A percentile compares a stretch with the other conserved stretches of the same genome.
These are phyloP conservation scores for Gorsachius goisagi DNA, from an alignment of 2,113 vertebrate genomes.

Conservation along the genomic window DNA sequence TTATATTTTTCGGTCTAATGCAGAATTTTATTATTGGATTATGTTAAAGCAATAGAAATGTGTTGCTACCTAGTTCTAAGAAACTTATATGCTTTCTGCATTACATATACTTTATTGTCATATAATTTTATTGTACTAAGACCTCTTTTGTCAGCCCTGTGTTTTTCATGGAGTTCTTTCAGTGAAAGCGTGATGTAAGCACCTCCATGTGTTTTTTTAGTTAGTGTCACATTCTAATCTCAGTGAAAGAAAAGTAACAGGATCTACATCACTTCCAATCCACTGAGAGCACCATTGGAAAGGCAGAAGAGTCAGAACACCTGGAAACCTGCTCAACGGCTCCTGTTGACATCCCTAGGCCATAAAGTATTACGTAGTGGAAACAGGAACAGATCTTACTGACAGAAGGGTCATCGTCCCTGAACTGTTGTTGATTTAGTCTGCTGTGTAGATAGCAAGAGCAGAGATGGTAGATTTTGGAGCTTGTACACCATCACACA, in stretches of 20 bases:
- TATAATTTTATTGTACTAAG: neutral
- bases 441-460: neutral
- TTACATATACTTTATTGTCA: neutral
- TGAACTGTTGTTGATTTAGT: neutral
- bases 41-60: neutral
- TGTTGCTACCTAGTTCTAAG: neutral
- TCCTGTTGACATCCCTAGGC: neutral
- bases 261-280: neutral
- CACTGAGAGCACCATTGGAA: neutral
- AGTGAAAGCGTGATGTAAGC: neutral
- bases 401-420: neutral
- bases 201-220: neutral
- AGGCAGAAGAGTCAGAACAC: neutral
- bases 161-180: neutral
- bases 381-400: neutral
- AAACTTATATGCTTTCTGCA: neutral
- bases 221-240: neutral
- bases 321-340: neutral
- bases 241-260: neutral
- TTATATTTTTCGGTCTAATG: neutral
- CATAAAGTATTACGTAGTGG: neutral
- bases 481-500: neutral
- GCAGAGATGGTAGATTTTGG: neutral
- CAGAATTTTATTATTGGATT: neutral
- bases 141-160: neutral